A percentile compares a stretch with the other conserved stretches of the same genome.
Conservation (phyloP, 2,113 vertebrate genomes). For the Lophochroa leadbeateri region DNA sequence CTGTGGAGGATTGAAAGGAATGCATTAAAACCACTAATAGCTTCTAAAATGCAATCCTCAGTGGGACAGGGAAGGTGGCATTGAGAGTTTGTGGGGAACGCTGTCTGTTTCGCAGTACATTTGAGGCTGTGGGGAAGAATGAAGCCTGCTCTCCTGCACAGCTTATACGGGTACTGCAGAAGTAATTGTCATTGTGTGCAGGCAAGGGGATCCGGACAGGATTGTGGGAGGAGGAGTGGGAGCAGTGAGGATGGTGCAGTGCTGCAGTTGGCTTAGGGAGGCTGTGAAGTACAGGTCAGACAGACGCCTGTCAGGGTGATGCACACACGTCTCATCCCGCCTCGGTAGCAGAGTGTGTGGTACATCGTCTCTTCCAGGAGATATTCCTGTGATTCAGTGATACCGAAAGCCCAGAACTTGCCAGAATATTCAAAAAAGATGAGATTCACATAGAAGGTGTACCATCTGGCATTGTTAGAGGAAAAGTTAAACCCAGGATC, state of each 20-base stretch:
- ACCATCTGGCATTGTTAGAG: neutral
- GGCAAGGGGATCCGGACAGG: neutral
- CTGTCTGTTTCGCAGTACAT: rapidly evolving
- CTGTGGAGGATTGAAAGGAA: neutral
- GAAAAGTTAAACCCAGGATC: neutral
- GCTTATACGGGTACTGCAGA: rapidly evolving
- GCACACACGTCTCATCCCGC: neutral
- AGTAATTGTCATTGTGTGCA: rapidly evolving
- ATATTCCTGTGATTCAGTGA: neutral
- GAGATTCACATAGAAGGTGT: neutral
- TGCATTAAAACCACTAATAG: neutral
- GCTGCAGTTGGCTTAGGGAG: neutral
- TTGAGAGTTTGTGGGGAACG: neutral
- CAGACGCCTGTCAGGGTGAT: rapidly evolving
- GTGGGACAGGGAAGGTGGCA: neutral
- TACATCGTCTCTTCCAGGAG: neutral
- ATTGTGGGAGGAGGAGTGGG: neutral
- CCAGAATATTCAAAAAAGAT: neutral
- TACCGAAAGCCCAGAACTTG: neutral
- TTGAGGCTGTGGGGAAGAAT: neutral
- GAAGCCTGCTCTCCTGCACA: rapidly evolving
- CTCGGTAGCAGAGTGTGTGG: neutral
- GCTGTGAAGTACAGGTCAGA: rapidly evolving
- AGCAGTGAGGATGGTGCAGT: neutral
- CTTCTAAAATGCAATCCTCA: neutral